phyloP scores from a whole-genome alignment of 2,888 invertebrate genomes.

The Germaria angustata region DNA sequence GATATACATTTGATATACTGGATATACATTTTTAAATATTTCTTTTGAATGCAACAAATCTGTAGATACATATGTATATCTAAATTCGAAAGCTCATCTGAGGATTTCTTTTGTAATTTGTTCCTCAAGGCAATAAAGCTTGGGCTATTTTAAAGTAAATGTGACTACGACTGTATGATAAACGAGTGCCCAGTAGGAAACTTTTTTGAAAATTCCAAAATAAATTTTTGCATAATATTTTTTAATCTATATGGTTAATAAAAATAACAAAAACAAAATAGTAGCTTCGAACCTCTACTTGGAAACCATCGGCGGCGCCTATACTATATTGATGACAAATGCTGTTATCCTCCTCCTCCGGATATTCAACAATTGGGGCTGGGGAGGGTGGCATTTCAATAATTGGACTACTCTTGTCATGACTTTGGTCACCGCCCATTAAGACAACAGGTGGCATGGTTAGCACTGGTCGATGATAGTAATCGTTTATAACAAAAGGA shows the following conservation, averaged over 20 bases:
- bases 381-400: slow-evolving; percentile 84
- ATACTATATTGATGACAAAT: slow-evolving; percentile 72
- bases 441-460: slow-evolving; percentile 81
- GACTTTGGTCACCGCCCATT: slow-evolving; percentile 77
- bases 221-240: slow-evolving; percentile 61
- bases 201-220: not conserved
- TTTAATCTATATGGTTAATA: slow-evolving; percentile 58
- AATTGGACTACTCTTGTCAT: slow-evolving; percentile 81
- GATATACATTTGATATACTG: too few relatives aligned
- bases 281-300: slow-evolving; percentile 80
- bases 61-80: too few relatives aligned
- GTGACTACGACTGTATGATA: too few relatives aligned
- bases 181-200: too few relatives aligned
- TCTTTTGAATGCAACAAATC: too few relatives aligned
- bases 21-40: too few relatives aligned
- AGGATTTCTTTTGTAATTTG: too few relatives aligned
- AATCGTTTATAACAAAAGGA: slow-evolving; percentile 69
- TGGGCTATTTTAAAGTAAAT: too few relatives aligned
- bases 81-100: too few relatives aligned
- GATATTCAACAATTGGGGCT: slow-evolving; percentile 90
- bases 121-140: too few relatives aligned
- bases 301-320: slow-evolving; percentile 78
- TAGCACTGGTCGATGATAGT: slow-evolving; percentile 79
- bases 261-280: slow-evolving; percentile 60
- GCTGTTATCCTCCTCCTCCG: slow-evolving; percentile 89